Conservation (phyloP, 2,888 invertebrate genomes). For the Scaptomyza polygonia region DNA sequence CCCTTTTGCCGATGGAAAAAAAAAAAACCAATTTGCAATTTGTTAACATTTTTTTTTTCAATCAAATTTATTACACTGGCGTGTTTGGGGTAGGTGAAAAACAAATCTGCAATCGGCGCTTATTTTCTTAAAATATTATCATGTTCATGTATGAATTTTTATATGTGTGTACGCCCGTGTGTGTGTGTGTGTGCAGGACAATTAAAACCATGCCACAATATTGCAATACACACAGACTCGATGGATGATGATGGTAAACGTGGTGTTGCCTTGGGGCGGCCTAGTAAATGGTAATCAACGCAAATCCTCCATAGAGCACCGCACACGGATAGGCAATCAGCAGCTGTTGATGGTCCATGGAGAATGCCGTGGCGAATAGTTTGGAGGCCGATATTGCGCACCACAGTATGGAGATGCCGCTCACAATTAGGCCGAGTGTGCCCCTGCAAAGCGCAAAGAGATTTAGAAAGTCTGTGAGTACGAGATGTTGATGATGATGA, state of each 20-base stretch:
- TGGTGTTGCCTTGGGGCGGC: slow-evolving; percentile 44
- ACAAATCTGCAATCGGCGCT: slow-evolving; percentile 73
- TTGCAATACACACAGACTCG: slow-evolving; percentile 36
- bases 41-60: slow-evolving; percentile 66
- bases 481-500: slow-evolving; percentile 27
- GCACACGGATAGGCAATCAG: slow-evolving; percentile 91
- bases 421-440: slow-evolving; percentile 86
- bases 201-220: slow-evolving; percentile 69
- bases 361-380: slow-evolving; percentile 90
- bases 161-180: slow-evolving; percentile 10
- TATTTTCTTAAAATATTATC: slow-evolving; percentile 73
- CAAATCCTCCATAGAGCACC: slow-evolving; percentile 91
- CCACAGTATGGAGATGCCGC: slow-evolving; percentile 88
- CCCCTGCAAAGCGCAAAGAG: slow-evolving; percentile 84
- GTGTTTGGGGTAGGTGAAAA: slow-evolving; percentile 36
- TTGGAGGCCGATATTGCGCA: slow-evolving; percentile 91
- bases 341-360: slow-evolving; percentile 90
- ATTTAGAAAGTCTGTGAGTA: slow-evolving; percentile 31
- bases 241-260: no score
- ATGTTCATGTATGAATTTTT: slow-evolving; percentile 42
- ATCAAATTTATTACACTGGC: slow-evolving; percentile 72
- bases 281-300: slow-evolving; percentile 88
- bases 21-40: slow-evolving; percentile 68
- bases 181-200: slow-evolving; percentile 53
- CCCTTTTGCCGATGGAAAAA: slow-evolving; percentile 15